Evolutionary conservation across 2,797 vertebrate genomes (phyloP).

Genomic region (Amblyopsis hoosieri): DNA sequence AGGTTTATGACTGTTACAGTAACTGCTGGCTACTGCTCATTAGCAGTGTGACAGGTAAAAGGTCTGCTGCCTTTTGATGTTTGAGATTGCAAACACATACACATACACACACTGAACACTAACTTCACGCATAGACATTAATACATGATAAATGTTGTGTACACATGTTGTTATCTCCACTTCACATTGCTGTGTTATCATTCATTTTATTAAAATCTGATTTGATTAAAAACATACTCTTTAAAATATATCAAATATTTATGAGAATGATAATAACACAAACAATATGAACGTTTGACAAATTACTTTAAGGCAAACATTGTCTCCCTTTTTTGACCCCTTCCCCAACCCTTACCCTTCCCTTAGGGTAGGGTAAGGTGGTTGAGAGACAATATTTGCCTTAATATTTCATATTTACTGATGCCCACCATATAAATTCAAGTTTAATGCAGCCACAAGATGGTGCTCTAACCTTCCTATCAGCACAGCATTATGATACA

Average conservation of each 20-base stretch:
- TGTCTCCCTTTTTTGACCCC: too few species aligned
- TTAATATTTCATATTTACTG: constrained; percentile 1
- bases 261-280: too few species aligned
- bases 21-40: constrained; percentile 48
- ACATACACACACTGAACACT: not conserved
- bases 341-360: too few species aligned
- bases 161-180: not conserved
- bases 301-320: too few species aligned
- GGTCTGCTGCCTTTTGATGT: constrained; percentile 15
- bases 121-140: not conserved
- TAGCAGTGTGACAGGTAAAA: constrained; percentile 37
- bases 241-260: too few species aligned
- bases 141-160: not conserved
- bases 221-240: too few species aligned
- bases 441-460: constrained; percentile 60
- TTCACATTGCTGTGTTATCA: constrained; percentile 11
- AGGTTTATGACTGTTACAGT: constrained; percentile 53
- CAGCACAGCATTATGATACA: not conserved
- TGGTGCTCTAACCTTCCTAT: constrained; percentile 61
- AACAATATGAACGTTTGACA: too few species aligned
- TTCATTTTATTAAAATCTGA: constrained; percentile 7
- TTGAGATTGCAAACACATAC: constrained; percentile 7
- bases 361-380: too few species aligned
- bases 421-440: not conserved
- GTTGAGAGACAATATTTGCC: not conserved